Evolutionary conservation across 2,797 vertebrate genomes (phyloP), one percentile per base, ranked within the genome.

Genomic region (Miichthys miiuy): DNA sequence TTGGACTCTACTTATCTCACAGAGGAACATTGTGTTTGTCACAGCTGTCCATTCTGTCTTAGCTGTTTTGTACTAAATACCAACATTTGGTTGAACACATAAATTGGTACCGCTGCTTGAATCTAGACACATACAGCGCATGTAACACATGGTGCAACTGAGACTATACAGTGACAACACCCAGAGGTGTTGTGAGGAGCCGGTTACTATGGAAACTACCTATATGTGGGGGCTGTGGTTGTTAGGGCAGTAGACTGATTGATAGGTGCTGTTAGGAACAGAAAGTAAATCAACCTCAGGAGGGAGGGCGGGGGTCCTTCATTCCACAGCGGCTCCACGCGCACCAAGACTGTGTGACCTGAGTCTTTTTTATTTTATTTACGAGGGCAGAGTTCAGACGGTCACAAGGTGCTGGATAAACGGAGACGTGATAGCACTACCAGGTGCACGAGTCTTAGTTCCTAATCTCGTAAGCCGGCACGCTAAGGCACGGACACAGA

Each of bases 201-300:
- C 47, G 34, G 93, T 91, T 89, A 69, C 89, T 75, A 89, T 91
- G 75, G 89, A 66, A 87, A 91, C 91, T 69, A 52, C 73, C 52
- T 68, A 50, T 75, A 76, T 75, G 76, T 5, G 47, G 42, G 75
- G 68, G 77, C 57, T 57, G 46, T 23, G 72, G 41, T 51, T 67
- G 54, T 68, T 64, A 62, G 23, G 34, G 34, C 34, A 56, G 64
- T 66, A 63, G 50, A 75, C 38, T 76, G 87, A 88, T 78, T 79
- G 87, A 86, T 86, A 9, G 83, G 61, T 66, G 46, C 51, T 42
- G 76, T 78, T 72, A 27, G 71, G 16, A 21, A 63, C 5, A 5
- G 55, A 65, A 46, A 71, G 66, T 47, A 17, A 67, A 77, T 82
- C 50, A 23, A 46, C 77, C 68, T 82, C 38, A 44, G 42, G 9